Evolutionary conservation across 2,888 invertebrate species (phyloP), one percentile per base, ranked within the genome.

Genomic region (Aspidapion aeneum): DNA sequence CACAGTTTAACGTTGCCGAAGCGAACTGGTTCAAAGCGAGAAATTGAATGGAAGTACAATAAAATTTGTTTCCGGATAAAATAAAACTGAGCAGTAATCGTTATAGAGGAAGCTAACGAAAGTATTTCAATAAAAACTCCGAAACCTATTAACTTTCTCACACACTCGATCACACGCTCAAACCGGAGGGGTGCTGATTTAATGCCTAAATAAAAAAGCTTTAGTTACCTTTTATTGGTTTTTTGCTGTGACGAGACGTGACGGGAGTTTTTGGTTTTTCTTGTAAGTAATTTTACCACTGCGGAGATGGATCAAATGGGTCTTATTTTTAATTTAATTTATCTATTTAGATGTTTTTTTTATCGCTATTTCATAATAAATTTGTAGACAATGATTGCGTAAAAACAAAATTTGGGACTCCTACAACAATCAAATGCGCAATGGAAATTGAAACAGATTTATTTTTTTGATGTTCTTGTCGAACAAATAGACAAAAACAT

Each of bases 101-200:
- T 52, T 52, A 52, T 17, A 52, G 18, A 35, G 5, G 35, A 12
- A n/a, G 52, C 19, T 52, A 52, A 52, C 52, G 52, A 52, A 52
- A 52, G 52, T 52, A 52, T 52, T 52, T 52, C 52, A 52, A 52
- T 52, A 52, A 52, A 52, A 52, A 52, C 52, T 52, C 52, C 7
- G 19, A 52, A 52, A 52, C 52, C 52, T 52, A 52, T 52, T 52
- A 52, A 52, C 18, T 52, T 52, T 19, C 52, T 5, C 52, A 52
- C 52, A 52, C 52, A 52, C 52, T 52, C 52, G 52, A 52, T 52
- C 52, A 52, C 52, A 52, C 18, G 18, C 52, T 52, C 52, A 18
- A n/a, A 3, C 52, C 17, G 52, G 52, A 19, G 52, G 17, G 17
- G 17, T 52, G 52, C 18, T 52, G 52, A 52, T 52, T 52, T 52